Percentiles rank a stretch among this genome's conserved stretches.
Evolutionary conservation across 2,888 invertebrate species (phyloP).

Genomic region (Sphaerophoria rueppellii): DNA sequence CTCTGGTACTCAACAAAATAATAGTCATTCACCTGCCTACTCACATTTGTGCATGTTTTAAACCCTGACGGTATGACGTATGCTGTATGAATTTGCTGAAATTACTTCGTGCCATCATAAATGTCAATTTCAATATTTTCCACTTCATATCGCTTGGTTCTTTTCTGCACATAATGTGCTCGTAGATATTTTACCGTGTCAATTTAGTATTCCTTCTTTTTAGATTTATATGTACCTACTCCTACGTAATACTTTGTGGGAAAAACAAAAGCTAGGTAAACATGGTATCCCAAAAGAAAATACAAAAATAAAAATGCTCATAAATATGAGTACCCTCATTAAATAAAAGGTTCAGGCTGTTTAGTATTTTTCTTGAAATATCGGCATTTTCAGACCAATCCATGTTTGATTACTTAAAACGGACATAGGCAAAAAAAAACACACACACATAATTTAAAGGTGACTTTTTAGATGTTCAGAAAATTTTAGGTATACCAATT

Average conservation of each 20-base stretch:
- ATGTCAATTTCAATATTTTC: conserved; percentile 26
- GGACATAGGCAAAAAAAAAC: no score
- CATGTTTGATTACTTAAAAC: no score
- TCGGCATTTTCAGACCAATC: no score
- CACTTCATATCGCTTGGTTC: background rate
- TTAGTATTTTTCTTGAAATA: no score
- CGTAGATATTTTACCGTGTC: no score
- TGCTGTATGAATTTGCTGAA: background rate
- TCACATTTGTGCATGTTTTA: background rate
- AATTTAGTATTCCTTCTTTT: conserved; percentile 13
- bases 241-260: background rate
- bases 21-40: conserved; percentile 4
- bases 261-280: conserved; percentile 27
- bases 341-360: no score
- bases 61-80: conserved; percentile 4
- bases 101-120: background rate
- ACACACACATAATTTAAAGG: background rate
- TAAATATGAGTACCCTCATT: no score
- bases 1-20: background rate
- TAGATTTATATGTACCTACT: background rate
- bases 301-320: no score
- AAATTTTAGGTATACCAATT: conserved; percentile 20
- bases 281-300: conserved; percentile 8
- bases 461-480: background rate
- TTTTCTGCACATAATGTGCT: background rate